Evolutionary conservation across 1,140 invertebrate species (phyloP).

Genomic region (Leptonema lineaticorne): DNA sequence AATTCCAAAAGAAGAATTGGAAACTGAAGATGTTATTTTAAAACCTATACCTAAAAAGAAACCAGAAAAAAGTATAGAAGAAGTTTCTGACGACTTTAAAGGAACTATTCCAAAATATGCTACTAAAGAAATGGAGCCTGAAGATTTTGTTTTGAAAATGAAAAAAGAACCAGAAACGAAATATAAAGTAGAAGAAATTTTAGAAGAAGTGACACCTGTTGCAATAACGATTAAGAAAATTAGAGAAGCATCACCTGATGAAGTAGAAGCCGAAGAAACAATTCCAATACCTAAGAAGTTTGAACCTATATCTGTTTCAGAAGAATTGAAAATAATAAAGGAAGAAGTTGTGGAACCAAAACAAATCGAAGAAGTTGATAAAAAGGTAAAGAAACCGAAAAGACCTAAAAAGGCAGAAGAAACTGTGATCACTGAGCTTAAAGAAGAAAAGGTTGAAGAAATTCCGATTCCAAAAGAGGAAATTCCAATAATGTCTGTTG

Average conservation of each 20-base stretch:
- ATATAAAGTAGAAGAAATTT: slow-evolving; percentile 36
- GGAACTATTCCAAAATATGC: slow-evolving; percentile 37
- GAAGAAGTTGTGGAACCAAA: slow-evolving; percentile 40
- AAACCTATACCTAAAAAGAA: slow-evolving; percentile 31
- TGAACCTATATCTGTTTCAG: slow-evolving; percentile 40
- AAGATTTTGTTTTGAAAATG: slow-evolving; percentile 45
- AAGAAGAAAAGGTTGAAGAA: slow-evolving; percentile 44
- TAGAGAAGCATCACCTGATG: background rate
- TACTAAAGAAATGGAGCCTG: slow-evolving; percentile 44
- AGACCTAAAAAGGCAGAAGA: slow-evolving; percentile 26
- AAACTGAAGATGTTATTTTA: slow-evolving; percentile 28
- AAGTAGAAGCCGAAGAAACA: slow-evolving; percentile 9
- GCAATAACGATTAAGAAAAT: slow-evolving; percentile 44
- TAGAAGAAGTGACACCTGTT: slow-evolving; percentile 46
- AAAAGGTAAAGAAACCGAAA: slow-evolving; percentile 10
- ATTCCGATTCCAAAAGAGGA: slow-evolving; percentile 41
- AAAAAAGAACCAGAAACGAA: slow-evolving; percentile 44
- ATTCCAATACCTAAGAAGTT: slow-evolving; percentile 1
- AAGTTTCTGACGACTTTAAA: background rate
- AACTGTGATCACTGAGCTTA: background rate
- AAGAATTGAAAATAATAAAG: slow-evolving; percentile 26
- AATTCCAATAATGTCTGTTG: slow-evolving; percentile 34
- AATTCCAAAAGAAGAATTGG: slow-evolving; percentile 47
- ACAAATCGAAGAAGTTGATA: slow-evolving; percentile 17
- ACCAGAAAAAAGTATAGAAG: slow-evolving; percentile 7